A percentile compares a stretch with the other conserved stretches of the same genome.
These are phyloP conservation scores for Pristionchus mayeri DNA, from an alignment of 2,888 invertebrate genomes.

Conservation along the genomic window DNA sequence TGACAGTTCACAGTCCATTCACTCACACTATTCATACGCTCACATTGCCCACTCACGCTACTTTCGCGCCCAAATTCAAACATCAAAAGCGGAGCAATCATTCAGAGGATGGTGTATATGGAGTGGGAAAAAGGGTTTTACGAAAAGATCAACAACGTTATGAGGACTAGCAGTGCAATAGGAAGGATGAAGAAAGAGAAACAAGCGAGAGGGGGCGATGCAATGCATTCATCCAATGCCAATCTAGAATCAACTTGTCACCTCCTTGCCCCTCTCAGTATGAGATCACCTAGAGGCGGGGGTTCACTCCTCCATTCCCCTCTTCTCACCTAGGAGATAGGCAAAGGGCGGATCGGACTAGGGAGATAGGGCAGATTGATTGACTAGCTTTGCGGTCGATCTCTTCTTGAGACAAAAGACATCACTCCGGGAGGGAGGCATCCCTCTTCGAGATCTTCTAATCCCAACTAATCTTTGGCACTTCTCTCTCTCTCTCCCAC, in stretches of 20 bases:
- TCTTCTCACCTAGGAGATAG: background rate
- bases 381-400: background rate
- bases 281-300: background rate
- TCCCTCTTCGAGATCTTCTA: background rate
- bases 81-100: conserved; percentile 18
- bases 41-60: background rate
- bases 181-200: background rate
- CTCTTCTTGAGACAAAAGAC: background rate
- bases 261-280: conserved; percentile 3
- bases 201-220: background rate
- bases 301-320: background rate
- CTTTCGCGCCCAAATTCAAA: conserved; percentile 30
- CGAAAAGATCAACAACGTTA: background rate
- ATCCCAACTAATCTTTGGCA: conserved; percentile 22
- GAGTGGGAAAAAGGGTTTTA: background rate
- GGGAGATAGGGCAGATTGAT: background rate
- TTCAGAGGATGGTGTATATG: background rate
- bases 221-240: conserved; percentile 1
- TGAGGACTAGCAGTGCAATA: background rate
- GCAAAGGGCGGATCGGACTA: background rate
- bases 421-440: no score
- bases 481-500: no score
- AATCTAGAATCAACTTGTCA: conserved; percentile 10
- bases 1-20: background rate
- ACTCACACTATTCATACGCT: background rate